Evolutionary conservation across 2,113 vertebrate species (phyloP).

Genomic region (Ardeotis arabs): DNA sequence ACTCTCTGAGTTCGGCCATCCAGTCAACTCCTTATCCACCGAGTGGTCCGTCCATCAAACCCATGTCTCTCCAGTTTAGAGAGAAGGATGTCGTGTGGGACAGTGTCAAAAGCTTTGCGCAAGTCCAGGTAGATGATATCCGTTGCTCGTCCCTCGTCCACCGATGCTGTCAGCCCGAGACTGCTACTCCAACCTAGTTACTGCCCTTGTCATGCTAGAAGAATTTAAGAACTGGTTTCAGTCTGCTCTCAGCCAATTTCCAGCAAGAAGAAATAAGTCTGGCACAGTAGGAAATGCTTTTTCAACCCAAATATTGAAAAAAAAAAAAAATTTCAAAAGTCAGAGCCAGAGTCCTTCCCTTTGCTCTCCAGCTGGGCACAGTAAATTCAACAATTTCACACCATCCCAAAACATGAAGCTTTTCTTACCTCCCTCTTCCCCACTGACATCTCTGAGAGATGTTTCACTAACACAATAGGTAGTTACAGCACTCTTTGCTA

Average conservation of each 20-base stretch:
- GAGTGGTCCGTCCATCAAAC: no score
- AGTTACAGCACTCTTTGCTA: not conserved
- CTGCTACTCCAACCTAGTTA: not conserved
- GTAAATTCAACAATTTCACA: not conserved
- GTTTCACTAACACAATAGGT: not conserved
- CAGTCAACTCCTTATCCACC: no score
- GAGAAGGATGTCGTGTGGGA: no score
- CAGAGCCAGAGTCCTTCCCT: not conserved
- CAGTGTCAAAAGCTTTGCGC: no score
- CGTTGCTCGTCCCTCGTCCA: no score
- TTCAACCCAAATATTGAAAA: not conserved
- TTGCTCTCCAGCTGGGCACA: not conserved
- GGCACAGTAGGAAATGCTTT: not conserved
- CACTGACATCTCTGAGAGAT: not conserved
- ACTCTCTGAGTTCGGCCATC: no score
- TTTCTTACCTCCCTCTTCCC: not conserved
- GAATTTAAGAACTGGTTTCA: not conserved
- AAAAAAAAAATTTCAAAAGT: not conserved
- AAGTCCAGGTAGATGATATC: no score
- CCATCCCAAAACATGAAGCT: not conserved
- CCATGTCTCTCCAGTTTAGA: no score
- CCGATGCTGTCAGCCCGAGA: no score
- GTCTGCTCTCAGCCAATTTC: not conserved
- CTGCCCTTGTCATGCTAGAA: not conserved
- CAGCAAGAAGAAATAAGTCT: not conserved